These are phyloP conservation scores for Torymus aiolomorphi DNA, from an alignment of 2,888 invertebrate species.

Conservation along the genomic window DNA sequence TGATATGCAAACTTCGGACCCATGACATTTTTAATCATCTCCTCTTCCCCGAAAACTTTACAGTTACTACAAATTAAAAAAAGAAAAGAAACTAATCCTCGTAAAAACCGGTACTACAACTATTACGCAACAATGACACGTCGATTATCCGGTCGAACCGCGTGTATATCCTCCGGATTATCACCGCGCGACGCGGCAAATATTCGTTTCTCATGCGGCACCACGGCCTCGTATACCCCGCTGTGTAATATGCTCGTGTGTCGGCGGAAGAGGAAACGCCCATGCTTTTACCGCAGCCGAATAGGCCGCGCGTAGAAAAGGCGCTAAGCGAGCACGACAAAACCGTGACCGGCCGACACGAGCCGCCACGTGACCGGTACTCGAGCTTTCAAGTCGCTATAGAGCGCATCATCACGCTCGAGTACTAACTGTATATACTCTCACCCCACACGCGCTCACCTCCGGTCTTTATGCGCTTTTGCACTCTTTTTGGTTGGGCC, in stretches of 20 bases:
- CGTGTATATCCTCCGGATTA: no score
- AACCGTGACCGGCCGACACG: slow-evolving; percentile 72
- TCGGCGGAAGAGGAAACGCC: slow-evolving; percentile 66
- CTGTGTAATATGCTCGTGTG: no score
- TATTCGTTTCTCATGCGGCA: slow-evolving; percentile 18
- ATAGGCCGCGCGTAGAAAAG: slow-evolving; percentile 62
- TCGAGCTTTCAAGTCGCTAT: slow-evolving; percentile 21
- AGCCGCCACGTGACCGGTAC: slow-evolving; percentile 70
- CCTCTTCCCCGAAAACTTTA: no score
- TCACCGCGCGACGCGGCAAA: neutral
- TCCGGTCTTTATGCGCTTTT: slow-evolving; percentile 23
- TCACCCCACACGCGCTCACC: neutral
- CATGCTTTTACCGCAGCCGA: slow-evolving; percentile 67
- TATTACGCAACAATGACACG: no score
- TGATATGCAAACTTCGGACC: no score
- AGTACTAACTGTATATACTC: neutral
- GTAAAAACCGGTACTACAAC: no score
- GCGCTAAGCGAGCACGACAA: slow-evolving; percentile 70
- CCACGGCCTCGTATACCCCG: no score
- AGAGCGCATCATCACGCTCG: neutral
- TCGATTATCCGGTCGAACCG: no score
- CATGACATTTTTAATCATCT: no score
- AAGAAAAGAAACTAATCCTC: no score
- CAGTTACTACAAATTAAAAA: no score
- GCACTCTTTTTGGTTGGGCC: slow-evolving; percentile 13